Base-by-base conservation (phyloP, 2,888 invertebrate genomes). In the Gerris lacustris region DNA sequence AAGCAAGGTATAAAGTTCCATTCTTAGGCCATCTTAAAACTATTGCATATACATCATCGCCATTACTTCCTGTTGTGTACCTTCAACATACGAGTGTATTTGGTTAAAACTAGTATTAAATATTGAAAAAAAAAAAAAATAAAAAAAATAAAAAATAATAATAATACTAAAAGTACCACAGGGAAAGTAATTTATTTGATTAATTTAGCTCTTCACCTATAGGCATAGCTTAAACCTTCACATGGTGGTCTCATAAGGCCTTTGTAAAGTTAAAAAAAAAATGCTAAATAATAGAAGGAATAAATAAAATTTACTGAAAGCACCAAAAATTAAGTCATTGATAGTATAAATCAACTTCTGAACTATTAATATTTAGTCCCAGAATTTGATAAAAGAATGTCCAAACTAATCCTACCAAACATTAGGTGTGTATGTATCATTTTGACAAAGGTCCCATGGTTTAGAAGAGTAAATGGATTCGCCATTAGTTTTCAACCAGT, bases 401-500 rank as follows among this genome's bases (percentile, higher is more conserved):
- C 78, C 75, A 79, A 81, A 9, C 74, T 71, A 0, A 73, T 70
- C 72, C 88, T 88, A 94, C 94, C 94, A 94, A 9, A 91, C 87
- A 71, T 84, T 81, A 0, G 84, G 78, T 0, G 86, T 86, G n/a
- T 85, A 68, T 0, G 91, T 87, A 78, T 94, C 95, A 77, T 94
- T 94, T 81, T 95, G 95, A 69, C 77, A 77, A 72, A 83, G 81
- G 0, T 78, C 79, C 94, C 94, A 96, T 0, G 95, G 93, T 6
- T 82, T 84, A 1, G 87, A 86, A 5, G 81, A 82, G 78, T 94
- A 96, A 75, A 96, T 92, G 0, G 92, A 93, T 78, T 93, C 91
- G 0, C 94, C 95, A 77, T 95, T 96, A n/a, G 86, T 81, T 4
- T 80, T 78, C 15, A 96, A 81, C 96, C 96, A 96, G 15, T 77